A percentile compares a stretch with the other conserved stretches of the same genome.
phyloP scores from a whole-genome alignment of 2,888 invertebrate genomes.

The Tachina fera region DNA sequence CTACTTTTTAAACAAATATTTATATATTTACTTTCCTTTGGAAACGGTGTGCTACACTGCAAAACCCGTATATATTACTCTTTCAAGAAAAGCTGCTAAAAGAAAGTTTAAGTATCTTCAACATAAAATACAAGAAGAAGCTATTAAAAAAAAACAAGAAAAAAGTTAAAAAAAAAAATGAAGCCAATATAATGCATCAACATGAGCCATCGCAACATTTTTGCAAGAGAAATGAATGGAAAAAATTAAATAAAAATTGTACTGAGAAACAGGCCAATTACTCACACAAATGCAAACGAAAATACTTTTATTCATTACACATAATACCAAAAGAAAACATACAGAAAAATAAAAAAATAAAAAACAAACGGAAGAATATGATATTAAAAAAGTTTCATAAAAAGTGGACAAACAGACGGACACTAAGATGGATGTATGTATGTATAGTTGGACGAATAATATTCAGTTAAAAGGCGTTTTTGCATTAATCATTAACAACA shows the following conservation, averaged over 20 bases:
- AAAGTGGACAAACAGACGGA: slow-evolving; percentile 6
- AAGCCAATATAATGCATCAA: slow-evolving; percentile 69
- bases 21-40: not conserved
- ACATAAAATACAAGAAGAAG: slow-evolving; percentile 16
- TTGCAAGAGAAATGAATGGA: slow-evolving; percentile 14
- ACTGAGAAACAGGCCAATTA: slow-evolving; percentile 48
- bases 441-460: slow-evolving; percentile 14
- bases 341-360: not conserved
- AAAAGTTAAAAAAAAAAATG: slow-evolving; percentile 58
- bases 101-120: slow-evolving; percentile 53
- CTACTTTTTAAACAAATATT: not conserved
- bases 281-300: slow-evolving; percentile 15
- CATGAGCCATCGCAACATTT: slow-evolving; percentile 40
- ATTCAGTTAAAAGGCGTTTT: slow-evolving; percentile 36
- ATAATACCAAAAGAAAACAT: not conserved
- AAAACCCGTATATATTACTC: slow-evolving; percentile 11
- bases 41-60: slow-evolving; percentile 17
- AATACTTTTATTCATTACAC: not conserved
- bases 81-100: slow-evolving; percentile 29
- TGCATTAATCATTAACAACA: slow-evolving; percentile 37
- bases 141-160: slow-evolving; percentile 20
- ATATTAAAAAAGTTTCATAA: slow-evolving; percentile 15
- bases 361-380: slow-evolving; percentile 49
- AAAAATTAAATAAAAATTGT: slow-evolving; percentile 1
- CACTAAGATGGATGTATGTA: slow-evolving; percentile 5